A percentile compares a stretch with the other conserved stretches of the same genome.
These are phyloP conservation scores for Molorchus minor DNA, from an alignment of 2,888 invertebrate genomes.

Conservation along the genomic window DNA sequence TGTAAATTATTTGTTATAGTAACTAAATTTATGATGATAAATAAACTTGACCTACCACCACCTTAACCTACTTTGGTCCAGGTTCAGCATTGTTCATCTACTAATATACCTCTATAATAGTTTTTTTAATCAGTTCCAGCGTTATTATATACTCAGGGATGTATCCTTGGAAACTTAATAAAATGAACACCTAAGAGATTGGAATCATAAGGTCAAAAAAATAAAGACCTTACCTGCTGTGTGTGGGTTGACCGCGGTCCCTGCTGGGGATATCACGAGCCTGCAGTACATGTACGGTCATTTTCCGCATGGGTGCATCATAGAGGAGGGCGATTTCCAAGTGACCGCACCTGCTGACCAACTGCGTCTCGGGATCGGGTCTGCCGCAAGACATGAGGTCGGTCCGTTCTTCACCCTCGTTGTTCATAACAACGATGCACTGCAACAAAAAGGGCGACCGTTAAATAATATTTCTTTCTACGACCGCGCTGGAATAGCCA, in stretches of 20 bases:
- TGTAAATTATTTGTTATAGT: no score
- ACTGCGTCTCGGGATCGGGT: slow-evolving; percentile 63
- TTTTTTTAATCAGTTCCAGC: no score
- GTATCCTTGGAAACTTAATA: background rate
- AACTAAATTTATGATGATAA: no score
- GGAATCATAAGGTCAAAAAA: no score
- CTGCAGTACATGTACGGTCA: slow-evolving; percentile 92
- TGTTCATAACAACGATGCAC: slow-evolving; percentile 66
- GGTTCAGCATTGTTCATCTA: no score
- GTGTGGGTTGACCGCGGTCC: slow-evolving; percentile 73
- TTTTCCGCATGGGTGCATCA: slow-evolving; percentile 89
- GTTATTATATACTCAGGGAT: no score
- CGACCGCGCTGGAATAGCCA: no score
- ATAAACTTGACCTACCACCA: no score
- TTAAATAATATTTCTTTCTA: background rate
- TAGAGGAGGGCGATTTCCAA: slow-evolving; percentile 89
- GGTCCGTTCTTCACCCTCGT: slow-evolving; percentile 55
- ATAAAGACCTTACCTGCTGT: slow-evolving; percentile 71
- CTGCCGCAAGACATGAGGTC: slow-evolving; percentile 55
- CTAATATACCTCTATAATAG: no score
- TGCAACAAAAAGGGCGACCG: no score
- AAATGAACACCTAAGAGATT: no score
- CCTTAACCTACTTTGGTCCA: no score
- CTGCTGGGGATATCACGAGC: slow-evolving; percentile 82
- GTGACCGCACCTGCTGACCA: slow-evolving; percentile 73